Evolutionary conservation across 2,888 invertebrate genomes (phyloP).

Genomic region (Corythucha ciliata): DNA sequence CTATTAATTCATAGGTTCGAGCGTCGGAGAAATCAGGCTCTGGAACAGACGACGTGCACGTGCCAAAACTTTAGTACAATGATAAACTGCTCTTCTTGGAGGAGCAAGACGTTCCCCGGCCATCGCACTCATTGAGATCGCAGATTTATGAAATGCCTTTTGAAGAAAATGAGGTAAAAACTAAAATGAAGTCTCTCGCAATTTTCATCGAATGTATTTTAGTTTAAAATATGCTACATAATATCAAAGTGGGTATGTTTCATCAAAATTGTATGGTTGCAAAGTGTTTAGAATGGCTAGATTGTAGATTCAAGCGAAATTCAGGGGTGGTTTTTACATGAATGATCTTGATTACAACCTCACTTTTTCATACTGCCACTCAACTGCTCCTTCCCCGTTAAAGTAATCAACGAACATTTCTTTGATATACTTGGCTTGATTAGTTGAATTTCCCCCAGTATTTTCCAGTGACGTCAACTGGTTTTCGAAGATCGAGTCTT

Average conservation of each 20-base stretch:
- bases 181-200: not conserved
- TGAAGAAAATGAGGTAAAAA: conserved; percentile 15
- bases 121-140: too few relatives aligned
- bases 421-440: conserved; percentile 19
- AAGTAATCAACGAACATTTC: conserved; percentile 27
- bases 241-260: too few relatives aligned
- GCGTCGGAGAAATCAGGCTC: conserved; percentile 14
- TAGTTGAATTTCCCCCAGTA: conserved; percentile 7
- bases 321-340: too few relatives aligned
- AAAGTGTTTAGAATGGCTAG: too few relatives aligned
- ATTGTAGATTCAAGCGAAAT: too few relatives aligned
- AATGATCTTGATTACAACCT: too few relatives aligned
- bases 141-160: conserved; percentile 23
- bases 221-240: too few relatives aligned
- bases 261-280: too few relatives aligned
- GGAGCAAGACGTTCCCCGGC: conserved; percentile 12
- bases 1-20: too few relatives aligned
- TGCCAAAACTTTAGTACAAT: conserved; percentile 18
- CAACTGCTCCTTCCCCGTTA: conserved; percentile 26
- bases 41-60: conserved; percentile 11
- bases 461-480: conserved; percentile 8
- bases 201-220: not conserved
- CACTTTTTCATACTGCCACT: conserved; percentile 25
- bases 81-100: conserved; percentile 20
- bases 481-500: conserved; percentile 9